Percentiles rank a stretch among this genome's conserved stretches.
phyloP scores from a whole-genome alignment of 2,113 vertebrate genomes.

The Tragelaphus imberbis region DNA sequence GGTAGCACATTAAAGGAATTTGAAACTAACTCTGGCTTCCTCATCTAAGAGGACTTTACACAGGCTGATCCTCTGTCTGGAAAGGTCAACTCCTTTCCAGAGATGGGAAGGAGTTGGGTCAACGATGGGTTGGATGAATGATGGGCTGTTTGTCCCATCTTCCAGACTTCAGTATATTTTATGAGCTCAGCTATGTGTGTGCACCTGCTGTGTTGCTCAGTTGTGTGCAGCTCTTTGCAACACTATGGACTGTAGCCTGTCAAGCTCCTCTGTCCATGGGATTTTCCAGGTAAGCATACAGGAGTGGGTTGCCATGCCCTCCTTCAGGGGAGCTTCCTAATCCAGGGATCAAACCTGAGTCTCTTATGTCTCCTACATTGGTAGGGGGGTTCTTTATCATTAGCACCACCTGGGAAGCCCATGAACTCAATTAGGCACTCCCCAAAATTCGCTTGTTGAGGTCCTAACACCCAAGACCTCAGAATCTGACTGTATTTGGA shows the following conservation, averaged over 20 bases:
- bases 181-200: neutral
- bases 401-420: neutral
- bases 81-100: neutral
- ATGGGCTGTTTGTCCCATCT: neutral
- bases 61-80: neutral
- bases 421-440: neutral
- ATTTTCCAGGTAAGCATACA: neutral
- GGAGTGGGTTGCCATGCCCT: neutral
- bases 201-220: rapidly evolving
- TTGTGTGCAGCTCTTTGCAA: neutral
- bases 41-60: neutral
- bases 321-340: neutral
- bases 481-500: neutral
- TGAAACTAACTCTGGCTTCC: neutral
- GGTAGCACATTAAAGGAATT: neutral
- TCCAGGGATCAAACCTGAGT: neutral
- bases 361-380: neutral
- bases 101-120: too few species aligned
- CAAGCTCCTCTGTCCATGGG: neutral
- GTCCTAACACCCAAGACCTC: neutral
- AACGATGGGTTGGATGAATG: too few species aligned
- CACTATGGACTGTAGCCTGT: neutral
- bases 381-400: neutral
- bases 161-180: neutral
- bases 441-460: neutral